Evolutionary conservation across 2,888 invertebrate species (phyloP), one percentile per base, ranked within the genome.

Genomic region (Spicauda simplicius): DNA sequence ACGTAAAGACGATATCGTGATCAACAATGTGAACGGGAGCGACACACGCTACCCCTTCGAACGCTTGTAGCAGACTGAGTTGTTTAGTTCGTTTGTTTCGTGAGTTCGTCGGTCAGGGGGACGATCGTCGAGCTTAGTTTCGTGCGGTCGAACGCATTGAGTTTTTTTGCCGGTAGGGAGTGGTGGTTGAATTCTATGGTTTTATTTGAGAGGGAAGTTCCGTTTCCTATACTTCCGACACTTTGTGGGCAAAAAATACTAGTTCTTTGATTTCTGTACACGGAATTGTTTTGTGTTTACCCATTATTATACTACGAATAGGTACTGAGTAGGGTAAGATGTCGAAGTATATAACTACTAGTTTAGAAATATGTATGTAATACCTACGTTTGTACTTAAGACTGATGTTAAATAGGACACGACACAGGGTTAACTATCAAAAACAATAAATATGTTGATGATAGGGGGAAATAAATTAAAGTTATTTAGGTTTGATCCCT

Each of bases 51-150:
- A 69, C 78, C 74, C 76, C 56, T 60, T 58, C 76, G 77, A 83
- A 76, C 77, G 85, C 83, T 82, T 79, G 79, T 77, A 78, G 81
- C 85, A 81, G 85, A 92, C 91, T 92, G 88, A 85, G 65, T 76
- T 41, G 59, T 55, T 53, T 74, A 76, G 57, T 72, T 64, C 68
- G 69, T 75, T 72, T 67, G 72, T 70, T 37, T 64, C 53, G 65
- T 50, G 50, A 50, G 50, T 65, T 37, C 53, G 19, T 58, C 53
- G 41, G 41, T 41, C 41, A 33, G 59, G 70, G 61, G 63, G 69
- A 48, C 68, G 72, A 62, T 68, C 71, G 70, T 67, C 71, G 70
- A 70, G 70, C 74, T 73, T 73, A 67, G 76, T 77, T 77, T 76
- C 74, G 77, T 73, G 73, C 77, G 72, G 74, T 74, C 69, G 73